Evolutionary conservation across 2,888 invertebrate genomes (phyloP).

Genomic region (Spialia ferax): DNA sequence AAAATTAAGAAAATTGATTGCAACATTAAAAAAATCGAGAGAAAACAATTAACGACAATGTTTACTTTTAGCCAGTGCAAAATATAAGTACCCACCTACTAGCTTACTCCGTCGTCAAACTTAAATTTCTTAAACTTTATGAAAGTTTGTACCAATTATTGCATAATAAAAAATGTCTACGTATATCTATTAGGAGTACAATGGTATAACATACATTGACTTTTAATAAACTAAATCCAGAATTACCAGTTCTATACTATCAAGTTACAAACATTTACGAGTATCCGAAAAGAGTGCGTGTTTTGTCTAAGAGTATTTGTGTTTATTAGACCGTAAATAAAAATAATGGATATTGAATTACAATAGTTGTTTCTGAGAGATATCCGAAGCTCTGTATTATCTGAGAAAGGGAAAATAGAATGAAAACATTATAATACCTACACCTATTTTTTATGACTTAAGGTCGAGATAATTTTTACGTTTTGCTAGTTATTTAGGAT

Average conservation of each 20-base stretch:
- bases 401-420: constrained; percentile 3
- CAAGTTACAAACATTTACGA: neutral
- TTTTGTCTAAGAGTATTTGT: constrained; percentile 21
- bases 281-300: constrained; percentile 7
- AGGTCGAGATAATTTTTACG: neutral
- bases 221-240: neutral
- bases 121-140: too few species aligned
- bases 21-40: too few species aligned
- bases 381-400: constrained; percentile 17
- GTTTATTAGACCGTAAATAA: constrained; percentile 24
- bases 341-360: constrained; percentile 33
- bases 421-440: neutral
- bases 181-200: too few species aligned
- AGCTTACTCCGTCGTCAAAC: too few species aligned
- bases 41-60: too few species aligned
- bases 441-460: neutral
- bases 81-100: too few species aligned
- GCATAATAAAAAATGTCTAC: too few species aligned
- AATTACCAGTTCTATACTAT: constrained; percentile 7
- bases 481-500: neutral
- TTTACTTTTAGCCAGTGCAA: too few species aligned
- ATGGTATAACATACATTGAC: neutral
- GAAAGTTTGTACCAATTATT: too few species aligned
- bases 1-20: too few species aligned
- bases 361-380: constrained; percentile 26